phyloP scores from a whole-genome alignment of 2,888 invertebrate genomes.

The Drosophila neonasuta region DNA sequence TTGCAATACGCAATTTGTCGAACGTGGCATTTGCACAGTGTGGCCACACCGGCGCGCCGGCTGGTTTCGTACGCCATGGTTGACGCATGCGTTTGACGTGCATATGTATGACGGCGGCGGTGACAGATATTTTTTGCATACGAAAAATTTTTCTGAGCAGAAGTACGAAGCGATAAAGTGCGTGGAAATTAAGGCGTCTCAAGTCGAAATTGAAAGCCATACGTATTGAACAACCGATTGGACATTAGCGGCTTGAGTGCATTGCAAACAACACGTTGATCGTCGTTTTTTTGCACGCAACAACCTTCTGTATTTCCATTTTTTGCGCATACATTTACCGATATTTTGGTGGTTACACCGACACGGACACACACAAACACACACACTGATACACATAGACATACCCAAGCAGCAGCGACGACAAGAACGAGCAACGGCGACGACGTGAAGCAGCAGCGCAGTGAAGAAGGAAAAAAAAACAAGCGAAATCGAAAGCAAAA shows the following conservation, averaged over 20 bases:
- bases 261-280: conserved; percentile 64
- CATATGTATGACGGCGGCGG: conserved; percentile 47
- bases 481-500: conserved; percentile 58
- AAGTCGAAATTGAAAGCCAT: conserved; percentile 38
- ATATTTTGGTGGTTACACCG: conserved; percentile 63
- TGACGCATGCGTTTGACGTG: conserved; percentile 51
- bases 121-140: conserved; percentile 58
- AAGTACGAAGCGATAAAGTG: conserved; percentile 52
- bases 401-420: conserved; percentile 29
- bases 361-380: conserved; percentile 18
- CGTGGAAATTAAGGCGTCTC: conserved; percentile 48
- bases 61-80: conserved; percentile 41
- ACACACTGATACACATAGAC: background rate
- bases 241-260: conserved; percentile 38
- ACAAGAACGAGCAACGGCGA: conserved; percentile 44
- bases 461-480: conserved; percentile 48
- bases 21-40: background rate
- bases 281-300: conserved; percentile 61
- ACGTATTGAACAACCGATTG: conserved; percentile 31
- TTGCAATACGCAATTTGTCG: background rate
- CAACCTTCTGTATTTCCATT: conserved; percentile 46
- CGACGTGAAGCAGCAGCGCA: conserved; percentile 32
- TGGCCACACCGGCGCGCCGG: conserved; percentile 36
- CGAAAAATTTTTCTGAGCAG: conserved; percentile 50
- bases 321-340: conserved; percentile 66